phyloP scores from a whole-genome alignment of 2,888 invertebrate species.

The Galerucella nymphaeae region DNA sequence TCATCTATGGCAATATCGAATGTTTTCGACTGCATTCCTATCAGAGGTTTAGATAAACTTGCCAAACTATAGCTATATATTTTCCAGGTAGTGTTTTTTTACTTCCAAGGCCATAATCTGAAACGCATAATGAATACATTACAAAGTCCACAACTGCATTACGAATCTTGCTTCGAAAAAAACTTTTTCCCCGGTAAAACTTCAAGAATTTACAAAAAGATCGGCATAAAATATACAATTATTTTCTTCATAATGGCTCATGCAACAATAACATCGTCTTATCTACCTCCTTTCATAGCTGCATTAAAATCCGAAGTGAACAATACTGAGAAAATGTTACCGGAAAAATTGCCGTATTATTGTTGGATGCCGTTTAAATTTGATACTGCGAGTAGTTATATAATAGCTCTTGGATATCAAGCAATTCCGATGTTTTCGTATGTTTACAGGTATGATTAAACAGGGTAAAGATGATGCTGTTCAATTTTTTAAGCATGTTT shows the following conservation, averaged over 20 bases:
- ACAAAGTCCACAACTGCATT: slow-evolving; percentile 52
- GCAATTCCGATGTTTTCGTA: slow-evolving; percentile 58
- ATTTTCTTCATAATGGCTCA: slow-evolving; percentile 55
- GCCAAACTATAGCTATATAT: too few relatives aligned
- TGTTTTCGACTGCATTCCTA: too few relatives aligned
- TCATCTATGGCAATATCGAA: too few relatives aligned
- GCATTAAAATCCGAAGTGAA: slow-evolving; percentile 40
- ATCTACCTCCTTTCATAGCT: slow-evolving; percentile 53
- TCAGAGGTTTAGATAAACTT: too few relatives aligned
- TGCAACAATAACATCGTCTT: slow-evolving; percentile 55
- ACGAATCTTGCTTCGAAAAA: slow-evolving; percentile 46
- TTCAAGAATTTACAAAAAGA: slow-evolving; percentile 49
- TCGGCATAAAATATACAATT: slow-evolving; percentile 54
- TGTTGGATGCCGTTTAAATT: slow-evolving; percentile 60
- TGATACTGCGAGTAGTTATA: slow-evolving; percentile 53
- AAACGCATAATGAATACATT: slow-evolving; percentile 51
- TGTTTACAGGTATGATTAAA: slow-evolving; percentile 45
- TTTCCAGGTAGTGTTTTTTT: slow-evolving; percentile 53
- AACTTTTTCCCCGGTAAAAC: slow-evolving; percentile 51
- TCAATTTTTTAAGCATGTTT: too few relatives aligned
- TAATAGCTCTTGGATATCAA: slow-evolving; percentile 59
- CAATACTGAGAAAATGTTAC: slow-evolving; percentile 41
- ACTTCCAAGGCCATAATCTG: slow-evolving; percentile 48
- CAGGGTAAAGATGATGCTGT: too few relatives aligned
- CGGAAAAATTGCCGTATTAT: slow-evolving; percentile 54